A percentile compares a stretch with the other conserved stretches of the same genome.
These are phyloP conservation scores for Harpagifer antarcticus DNA, from an alignment of 2,797 vertebrate genomes.

Conservation along the genomic window DNA sequence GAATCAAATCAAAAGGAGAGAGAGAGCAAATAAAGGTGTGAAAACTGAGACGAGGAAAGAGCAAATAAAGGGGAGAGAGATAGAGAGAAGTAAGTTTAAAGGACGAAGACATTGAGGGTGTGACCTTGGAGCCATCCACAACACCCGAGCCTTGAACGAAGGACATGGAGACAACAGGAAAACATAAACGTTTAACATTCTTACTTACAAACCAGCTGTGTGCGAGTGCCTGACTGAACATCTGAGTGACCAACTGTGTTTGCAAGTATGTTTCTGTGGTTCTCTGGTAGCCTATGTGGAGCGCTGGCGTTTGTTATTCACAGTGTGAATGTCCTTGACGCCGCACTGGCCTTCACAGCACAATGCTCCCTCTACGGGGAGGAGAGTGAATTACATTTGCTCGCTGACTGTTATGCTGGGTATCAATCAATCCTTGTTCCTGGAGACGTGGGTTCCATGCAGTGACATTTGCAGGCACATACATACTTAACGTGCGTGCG, in stretches of 20 bases:
- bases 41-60: slow-evolving; percentile 58
- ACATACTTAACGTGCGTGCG: background rate
- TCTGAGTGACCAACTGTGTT: slow-evolving; percentile 54
- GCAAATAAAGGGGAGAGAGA: slow-evolving; percentile 57
- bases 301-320: slow-evolving; percentile 77
- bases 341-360: slow-evolving; percentile 59
- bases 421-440: slow-evolving; percentile 49
- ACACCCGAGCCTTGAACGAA: slow-evolving; percentile 35
- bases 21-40: slow-evolving; percentile 69
- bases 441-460: slow-evolving; percentile 12
- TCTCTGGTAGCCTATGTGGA: slow-evolving; percentile 47
- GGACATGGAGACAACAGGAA: slow-evolving; percentile 20
- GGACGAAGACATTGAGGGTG: slow-evolving; percentile 53
- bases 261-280: slow-evolving; percentile 46
- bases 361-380: slow-evolving; percentile 78
- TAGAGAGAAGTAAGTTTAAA: slow-evolving; percentile 59
- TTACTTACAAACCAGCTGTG: slow-evolving; percentile 43
- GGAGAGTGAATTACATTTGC: slow-evolving; percentile 67
- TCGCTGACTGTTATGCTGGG: slow-evolving; percentile 15
- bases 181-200: slow-evolving; percentile 41
- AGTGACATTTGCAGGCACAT: slow-evolving; percentile 45
- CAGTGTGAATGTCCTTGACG: slow-evolving; percentile 78
- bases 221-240: background rate
- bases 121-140: slow-evolving; percentile 75
- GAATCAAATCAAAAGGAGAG: slow-evolving; percentile 77